A percentile compares a stretch with the other conserved stretches of the same genome.
These are phyloP conservation scores for Euzetes globulus DNA, from an alignment of 2,888 invertebrate species.

Conservation along the genomic window DNA sequence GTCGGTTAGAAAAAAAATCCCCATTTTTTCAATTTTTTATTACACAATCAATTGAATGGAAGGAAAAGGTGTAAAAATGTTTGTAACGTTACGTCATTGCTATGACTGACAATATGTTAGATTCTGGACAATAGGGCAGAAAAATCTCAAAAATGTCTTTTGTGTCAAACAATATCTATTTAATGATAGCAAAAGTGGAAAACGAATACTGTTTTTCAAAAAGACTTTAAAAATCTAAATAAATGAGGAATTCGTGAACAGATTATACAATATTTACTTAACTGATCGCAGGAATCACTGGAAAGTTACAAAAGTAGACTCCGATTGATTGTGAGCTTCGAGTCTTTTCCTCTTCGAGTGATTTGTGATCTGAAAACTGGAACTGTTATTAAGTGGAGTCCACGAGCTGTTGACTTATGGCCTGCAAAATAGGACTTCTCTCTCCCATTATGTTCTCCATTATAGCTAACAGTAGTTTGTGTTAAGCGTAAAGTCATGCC, in stretches of 20 bases:
- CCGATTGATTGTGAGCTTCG: too few species aligned
- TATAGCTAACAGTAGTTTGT: conserved; percentile 17
- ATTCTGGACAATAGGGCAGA: background rate
- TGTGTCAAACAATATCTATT: background rate
- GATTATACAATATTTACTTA: background rate
- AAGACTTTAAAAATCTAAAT: background rate
- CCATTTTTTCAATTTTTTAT: background rate
- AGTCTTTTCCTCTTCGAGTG: too few species aligned
- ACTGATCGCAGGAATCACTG: background rate
- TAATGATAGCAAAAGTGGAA: background rate
- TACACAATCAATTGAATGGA: background rate
- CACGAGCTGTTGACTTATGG: conserved; percentile 21
- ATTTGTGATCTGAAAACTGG: too few species aligned
- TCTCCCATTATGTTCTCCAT: background rate
- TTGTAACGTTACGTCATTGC: background rate
- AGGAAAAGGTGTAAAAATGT: conserved; percentile 8
- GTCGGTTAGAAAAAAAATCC: background rate
- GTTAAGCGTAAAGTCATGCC: conserved; percentile 21
- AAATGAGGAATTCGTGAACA: background rate
- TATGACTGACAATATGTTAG: background rate
- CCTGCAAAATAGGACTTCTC: conserved; percentile 2
- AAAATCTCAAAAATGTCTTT: background rate
- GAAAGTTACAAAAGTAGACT: background rate
- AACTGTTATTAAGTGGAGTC: conserved; percentile 13
- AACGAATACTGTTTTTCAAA: background rate